These are phyloP conservation scores for Tanypteryx hageni DNA, from an alignment of 2,888 invertebrate genomes.

Conservation along the genomic window DNA sequence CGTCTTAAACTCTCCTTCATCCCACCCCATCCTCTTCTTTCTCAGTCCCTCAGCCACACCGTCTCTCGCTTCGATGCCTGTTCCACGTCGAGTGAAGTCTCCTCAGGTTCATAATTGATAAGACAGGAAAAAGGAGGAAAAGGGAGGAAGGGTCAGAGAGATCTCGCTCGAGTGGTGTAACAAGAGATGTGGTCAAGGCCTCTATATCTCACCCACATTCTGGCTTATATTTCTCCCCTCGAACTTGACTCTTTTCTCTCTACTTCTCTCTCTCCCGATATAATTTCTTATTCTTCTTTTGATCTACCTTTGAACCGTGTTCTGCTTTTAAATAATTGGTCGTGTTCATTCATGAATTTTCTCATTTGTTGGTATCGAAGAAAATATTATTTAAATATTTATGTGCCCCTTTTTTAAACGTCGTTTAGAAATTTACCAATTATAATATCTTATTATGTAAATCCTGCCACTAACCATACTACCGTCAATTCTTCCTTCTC, in stretches of 20 bases:
- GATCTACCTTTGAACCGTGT: background rate
- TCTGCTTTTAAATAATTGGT: background rate
- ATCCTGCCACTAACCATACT: background rate
- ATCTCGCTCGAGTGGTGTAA: background rate
- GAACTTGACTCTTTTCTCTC: background rate
- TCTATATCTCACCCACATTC: background rate
- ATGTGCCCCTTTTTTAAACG: too few relatives aligned
- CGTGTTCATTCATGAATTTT: background rate
- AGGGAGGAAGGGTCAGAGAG: background rate
- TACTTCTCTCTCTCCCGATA: background rate
- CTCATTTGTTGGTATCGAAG: too few relatives aligned
- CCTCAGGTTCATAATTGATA: slow-evolving; percentile 56
- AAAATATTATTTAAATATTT: too few relatives aligned
- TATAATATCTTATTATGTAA: too few relatives aligned
- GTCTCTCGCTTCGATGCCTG: background rate
- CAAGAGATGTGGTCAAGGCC: background rate
- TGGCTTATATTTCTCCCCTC: background rate
- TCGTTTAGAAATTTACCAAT: too few relatives aligned
- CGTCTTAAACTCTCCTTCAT: too few relatives aligned
- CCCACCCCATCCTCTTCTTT: background rate
- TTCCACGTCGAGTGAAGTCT: background rate
- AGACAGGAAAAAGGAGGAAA: background rate
- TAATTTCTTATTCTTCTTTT: background rate
- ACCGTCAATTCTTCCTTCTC: background rate
- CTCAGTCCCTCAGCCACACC: background rate